These are phyloP conservation scores for Poecilus cupreus DNA, from an alignment of 2,888 invertebrate genomes.

Conservation along the genomic window DNA sequence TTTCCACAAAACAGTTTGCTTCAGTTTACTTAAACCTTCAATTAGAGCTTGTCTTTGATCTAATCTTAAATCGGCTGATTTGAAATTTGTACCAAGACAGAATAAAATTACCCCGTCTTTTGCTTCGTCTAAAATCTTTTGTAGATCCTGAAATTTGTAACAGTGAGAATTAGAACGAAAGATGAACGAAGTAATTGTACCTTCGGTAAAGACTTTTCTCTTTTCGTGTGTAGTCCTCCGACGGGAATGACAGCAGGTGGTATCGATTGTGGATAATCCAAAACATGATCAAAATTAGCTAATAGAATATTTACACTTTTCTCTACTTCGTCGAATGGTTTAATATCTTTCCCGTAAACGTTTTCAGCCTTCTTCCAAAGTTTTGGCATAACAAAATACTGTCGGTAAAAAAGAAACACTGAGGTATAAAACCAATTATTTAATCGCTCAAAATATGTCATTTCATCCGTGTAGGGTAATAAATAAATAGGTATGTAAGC, in stretches of 20 bases:
- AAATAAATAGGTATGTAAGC: conserved; percentile 31
- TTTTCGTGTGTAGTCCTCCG: conserved; percentile 68
- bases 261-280: conserved; percentile 67
- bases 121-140: conserved; percentile 67
- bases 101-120: conserved; percentile 70
- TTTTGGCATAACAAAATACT: conserved; percentile 59
- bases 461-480: conserved; percentile 47
- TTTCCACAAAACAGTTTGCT: conserved; percentile 71
- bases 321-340: conserved; percentile 63
- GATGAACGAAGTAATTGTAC: no score
- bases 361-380: conserved; percentile 62
- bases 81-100: conserved; percentile 69
- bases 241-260: conserved; percentile 70
- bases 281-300: conserved; percentile 66
- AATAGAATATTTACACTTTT: conserved; percentile 66
- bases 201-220: conserved; percentile 65
- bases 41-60: conserved; percentile 65
- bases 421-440: conserved; percentile 25
- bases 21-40: conserved; percentile 68
- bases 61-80: conserved; percentile 66
- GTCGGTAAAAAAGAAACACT: not conserved
- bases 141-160: conserved; percentile 65
- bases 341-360: conserved; percentile 65
- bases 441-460: conserved; percentile 46
- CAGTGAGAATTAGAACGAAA: conserved; percentile 31